Percentiles rank a stretch among this genome's conserved stretches.
Conservation (phyloP, 2,797 vertebrate species). For the Galagoides demidoff region DNA sequence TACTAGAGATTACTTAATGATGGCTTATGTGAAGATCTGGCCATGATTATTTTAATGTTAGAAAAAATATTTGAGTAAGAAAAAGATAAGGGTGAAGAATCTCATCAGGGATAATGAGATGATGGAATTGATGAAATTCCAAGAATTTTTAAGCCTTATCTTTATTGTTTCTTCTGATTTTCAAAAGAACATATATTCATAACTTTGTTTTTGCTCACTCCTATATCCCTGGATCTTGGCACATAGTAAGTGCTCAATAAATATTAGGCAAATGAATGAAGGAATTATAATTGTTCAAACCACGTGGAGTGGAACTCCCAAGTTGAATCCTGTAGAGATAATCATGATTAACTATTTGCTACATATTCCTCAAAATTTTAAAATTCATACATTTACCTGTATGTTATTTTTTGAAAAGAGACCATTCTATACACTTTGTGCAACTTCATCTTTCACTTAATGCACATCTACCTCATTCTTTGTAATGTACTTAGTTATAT, state of each 20-base stretch:
- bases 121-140: conserved; percentile 20
- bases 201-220: not conserved
- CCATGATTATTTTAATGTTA: conserved; percentile 81
- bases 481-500: not conserved
- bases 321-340: not conserved
- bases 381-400: not conserved
- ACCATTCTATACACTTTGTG: not conserved
- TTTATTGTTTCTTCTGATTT: not conserved
- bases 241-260: not conserved
- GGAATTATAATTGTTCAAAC: conserved; percentile 33
- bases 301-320: not conserved
- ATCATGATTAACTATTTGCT: not conserved
- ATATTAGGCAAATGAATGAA: not conserved
- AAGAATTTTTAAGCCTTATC: not conserved
- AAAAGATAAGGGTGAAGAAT: conserved; percentile 80
- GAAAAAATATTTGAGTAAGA: conserved; percentile 81
- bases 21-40: conserved; percentile 82
- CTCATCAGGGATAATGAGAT: conserved; percentile 79
- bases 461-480: not conserved
- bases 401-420: not conserved
- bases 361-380: not conserved
- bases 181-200: not conserved
- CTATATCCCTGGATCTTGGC: not conserved
- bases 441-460: not conserved
- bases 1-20: conserved; percentile 89